phyloP scores from a whole-genome alignment of 2,113 vertebrate genomes.

The Crotalus horridus region DNA sequence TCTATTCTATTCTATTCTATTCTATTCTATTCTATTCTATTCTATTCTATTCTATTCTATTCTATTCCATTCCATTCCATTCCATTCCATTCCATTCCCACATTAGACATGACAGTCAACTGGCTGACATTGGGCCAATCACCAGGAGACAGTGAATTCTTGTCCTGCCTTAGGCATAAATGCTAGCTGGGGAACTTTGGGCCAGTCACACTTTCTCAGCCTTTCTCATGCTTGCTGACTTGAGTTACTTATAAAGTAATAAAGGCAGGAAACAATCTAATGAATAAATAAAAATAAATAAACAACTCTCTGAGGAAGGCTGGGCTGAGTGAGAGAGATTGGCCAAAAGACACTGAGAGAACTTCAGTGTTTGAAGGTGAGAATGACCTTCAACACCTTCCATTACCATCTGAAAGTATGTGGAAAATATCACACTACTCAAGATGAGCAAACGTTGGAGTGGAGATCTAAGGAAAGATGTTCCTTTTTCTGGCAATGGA shows the following conservation, averaged over 20 bases:
- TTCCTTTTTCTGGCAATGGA: background rate
- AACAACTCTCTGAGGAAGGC: background rate
- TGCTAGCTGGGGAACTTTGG: background rate
- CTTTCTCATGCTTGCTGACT: background rate
- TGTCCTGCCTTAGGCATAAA: background rate
- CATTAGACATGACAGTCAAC: too few relatives aligned
- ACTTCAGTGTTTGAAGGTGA: background rate
- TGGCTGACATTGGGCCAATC: too few relatives aligned
- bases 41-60: too few relatives aligned
- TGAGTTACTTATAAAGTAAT: background rate
- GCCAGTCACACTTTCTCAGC: background rate
- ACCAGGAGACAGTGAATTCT: background rate
- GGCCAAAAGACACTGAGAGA: background rate
- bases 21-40: too few relatives aligned
- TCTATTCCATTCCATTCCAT: too few relatives aligned
- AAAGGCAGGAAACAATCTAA: background rate
- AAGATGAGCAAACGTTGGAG: background rate
- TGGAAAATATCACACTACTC: background rate
- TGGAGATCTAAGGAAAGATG: background rate
- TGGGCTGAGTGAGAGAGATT: background rate
- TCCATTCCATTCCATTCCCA: too few relatives aligned
- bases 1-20: too few relatives aligned
- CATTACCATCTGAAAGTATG: too few relatives aligned
- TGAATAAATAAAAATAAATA: background rate
- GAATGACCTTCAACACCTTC: background rate